Base-by-base conservation (phyloP, 2,888 invertebrate genomes). In the Pachliopta kotzebuea region DNA sequence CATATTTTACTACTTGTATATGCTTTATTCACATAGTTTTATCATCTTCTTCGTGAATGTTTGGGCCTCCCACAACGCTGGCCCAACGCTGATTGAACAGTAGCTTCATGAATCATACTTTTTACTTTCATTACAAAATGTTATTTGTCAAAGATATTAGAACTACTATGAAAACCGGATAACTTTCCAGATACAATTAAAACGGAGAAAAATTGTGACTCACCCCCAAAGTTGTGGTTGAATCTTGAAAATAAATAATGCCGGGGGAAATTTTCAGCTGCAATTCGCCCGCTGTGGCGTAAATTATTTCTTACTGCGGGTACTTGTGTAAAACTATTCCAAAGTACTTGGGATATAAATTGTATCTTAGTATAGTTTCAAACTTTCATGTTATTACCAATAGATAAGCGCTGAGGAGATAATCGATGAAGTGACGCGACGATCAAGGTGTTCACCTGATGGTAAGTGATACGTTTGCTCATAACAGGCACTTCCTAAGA, bases 171-270 rank as follows among this genome's bases (percentile, higher is more conserved):
- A 50, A 29, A 29, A 58, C 57, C 52, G 9, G 42, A 26, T 20
- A 62, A 57, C 37, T 62, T 52, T 37, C 52, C 18, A 42, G 52
- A 52, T 62, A 62, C 62, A 57, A 62, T 62, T 62, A 53, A 53
- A 57, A 62, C 17, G 49, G 52, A 53, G 37, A 53, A 57, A 57
- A 53, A 57, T 31, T 50, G 56, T 20, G 24, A 57, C 52, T 23
- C 50, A 50, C 26, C 18, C 26, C 57, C 52, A 20, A 62, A 62
- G 56, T 62, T 53, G 24, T 11, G 37, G 57, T 42, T 18, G 50
- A 56, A 52, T 62, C 23, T 62, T 49, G 62, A 56, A 42, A 62
- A 52, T 62, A 62, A 62, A 62, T 53, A 62, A 62, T 20, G 26
- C 55, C 11, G n/a, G n/a, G 17, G 23, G 23, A 56, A 62, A 7